These are phyloP conservation scores for Sthenelais limicola DNA, from an alignment of 2,888 invertebrate genomes.

Conservation along the genomic window DNA sequence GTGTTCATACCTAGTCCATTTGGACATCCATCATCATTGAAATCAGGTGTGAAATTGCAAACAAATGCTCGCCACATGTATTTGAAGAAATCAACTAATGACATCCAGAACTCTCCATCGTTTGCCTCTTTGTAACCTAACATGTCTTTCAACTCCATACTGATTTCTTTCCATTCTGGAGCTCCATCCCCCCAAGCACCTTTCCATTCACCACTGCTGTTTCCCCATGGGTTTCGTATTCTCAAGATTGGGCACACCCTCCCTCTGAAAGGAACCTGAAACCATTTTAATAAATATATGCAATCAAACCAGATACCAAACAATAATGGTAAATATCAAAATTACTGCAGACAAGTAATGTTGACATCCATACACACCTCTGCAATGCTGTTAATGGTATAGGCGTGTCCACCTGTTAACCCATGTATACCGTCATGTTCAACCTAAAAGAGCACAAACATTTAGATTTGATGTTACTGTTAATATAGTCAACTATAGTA, in stretches of 20 bases:
- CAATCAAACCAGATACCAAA: too few relatives aligned
- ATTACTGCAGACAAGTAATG: too few relatives aligned
- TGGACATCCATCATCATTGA: slow-evolving; percentile 79
- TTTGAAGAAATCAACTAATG: slow-evolving; percentile 80
- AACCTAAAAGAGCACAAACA: slow-evolving; percentile 53
- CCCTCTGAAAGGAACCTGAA: slow-evolving; percentile 52
- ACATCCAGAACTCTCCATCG: slow-evolving; percentile 84
- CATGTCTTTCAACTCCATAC: neutral
- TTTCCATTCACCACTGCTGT: slow-evolving; percentile 78
- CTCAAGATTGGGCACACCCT: slow-evolving; percentile 68
- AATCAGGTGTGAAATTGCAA: slow-evolving; percentile 84
- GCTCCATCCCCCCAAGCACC: slow-evolving; percentile 80
- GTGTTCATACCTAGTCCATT: slow-evolving; percentile 76
- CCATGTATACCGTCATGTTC: slow-evolving; percentile 71
- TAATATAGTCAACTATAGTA: too few relatives aligned
- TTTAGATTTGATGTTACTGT: too few relatives aligned
- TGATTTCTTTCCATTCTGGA: neutral
- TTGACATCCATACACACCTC: slow-evolving; percentile 74
- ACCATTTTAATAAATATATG: too few relatives aligned
- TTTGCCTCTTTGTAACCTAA: slow-evolving; percentile 72
- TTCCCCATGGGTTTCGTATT: slow-evolving; percentile 79
- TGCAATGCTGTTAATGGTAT: slow-evolving; percentile 81
- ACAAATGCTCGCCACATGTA: slow-evolving; percentile 81
- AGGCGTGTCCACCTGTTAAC: slow-evolving; percentile 80
- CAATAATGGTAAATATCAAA: too few relatives aligned